Evolutionary conservation across 2,797 vertebrate species (phyloP), one percentile per base, ranked within the genome.

Genomic region (Sebastes elongatus): DNA sequence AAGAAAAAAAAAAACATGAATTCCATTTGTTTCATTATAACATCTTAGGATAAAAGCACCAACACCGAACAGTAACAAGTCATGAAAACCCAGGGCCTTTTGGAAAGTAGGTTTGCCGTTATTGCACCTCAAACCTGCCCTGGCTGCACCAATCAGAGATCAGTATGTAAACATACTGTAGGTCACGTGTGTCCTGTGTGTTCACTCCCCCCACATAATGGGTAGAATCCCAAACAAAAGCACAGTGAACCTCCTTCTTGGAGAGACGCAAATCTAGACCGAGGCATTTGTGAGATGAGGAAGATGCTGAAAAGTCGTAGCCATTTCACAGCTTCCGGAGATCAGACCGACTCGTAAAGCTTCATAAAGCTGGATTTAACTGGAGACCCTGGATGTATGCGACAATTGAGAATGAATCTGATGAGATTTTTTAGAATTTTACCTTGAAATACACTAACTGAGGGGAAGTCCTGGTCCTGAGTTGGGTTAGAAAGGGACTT

Each of bases 11-110:
- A 88, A 86, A 93, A 91, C 89, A 92, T 90, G 74, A 90, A 90
- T 92, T 94, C 84, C 86, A 92, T 93, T 93, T 91, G 85, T 94
- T 86, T 89, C 87, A 93, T 94, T 85, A 90, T 88, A 94, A 93
- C 93, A 94, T 94, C 92, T 94, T 93, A 93, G 92, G 92, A 93
- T 94, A 95, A 90, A 95, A 95, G 94, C 95, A 95, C 95, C 95
- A 95, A 95, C 95, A 96, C 89, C 92, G 89, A 94, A 96, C 92
- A 93, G 90, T 89, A 93, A 95, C 85, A 93, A 86, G 42, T 86
- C 88, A 92, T 87, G 76, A 86, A 91, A 90, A 84, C 75, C 80
- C 80, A 86, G 92, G 91, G 91, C 78, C 77, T 88, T 93, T 90
- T 89, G 90, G 88, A 90, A 93, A 94, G 89, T 90, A 88, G 90